Base-by-base conservation (phyloP, 35 echinoderm and acorn worm genomes). In the Acanthaster planci region DNA sequence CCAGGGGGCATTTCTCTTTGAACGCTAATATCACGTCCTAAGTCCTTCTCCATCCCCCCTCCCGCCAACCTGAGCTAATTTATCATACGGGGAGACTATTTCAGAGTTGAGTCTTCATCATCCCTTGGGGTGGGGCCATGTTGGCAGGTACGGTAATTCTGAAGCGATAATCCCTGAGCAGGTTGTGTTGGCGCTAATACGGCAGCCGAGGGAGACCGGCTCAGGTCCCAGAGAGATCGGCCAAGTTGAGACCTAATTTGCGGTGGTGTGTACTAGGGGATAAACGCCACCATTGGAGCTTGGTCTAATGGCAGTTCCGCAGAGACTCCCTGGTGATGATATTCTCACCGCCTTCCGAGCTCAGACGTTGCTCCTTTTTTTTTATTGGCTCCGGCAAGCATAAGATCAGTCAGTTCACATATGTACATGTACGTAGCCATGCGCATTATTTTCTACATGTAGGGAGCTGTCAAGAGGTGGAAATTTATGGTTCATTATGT, bases 201-300 rank as follows among this genome's bases (percentile, higher is more conserved):
- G 29, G n/a, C n/a, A 72, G 18, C 29, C 10, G 23, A 34, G 64
- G 34, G 64, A 72, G 19, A 59, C 56, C 18, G 56, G 19, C 56
- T n/a, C n/a, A n/a, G n/a, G n/a, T n/a, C 56, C 56, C 56, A 59
- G 56, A 59, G 56, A 59, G 18, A 34, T 72, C 30, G 64, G 23
- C 22, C 22, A 23, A 68, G 60, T 30, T 68, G 64, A 72, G 64
- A 72, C 64, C 64, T 29, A 72, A 72, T 72, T 72, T 72, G 64
- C 26, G 64, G 34, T 29, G 19, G 64, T 72, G 64, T 72, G 64
- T 72, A 31, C 64, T 26, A 26, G 64, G 10, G 64, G 26, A 72
- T 72, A 34, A 72, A 29, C 26, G 9, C 21, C 22, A 29, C 14
- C 64, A 29, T 29, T 72, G 30, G 23, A 34, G 26, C 64, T 72